Evolutionary conservation across 2,797 vertebrate species (phyloP), one percentile per base, ranked within the genome.

Genomic region (Lindbergichthys nudifrons): DNA sequence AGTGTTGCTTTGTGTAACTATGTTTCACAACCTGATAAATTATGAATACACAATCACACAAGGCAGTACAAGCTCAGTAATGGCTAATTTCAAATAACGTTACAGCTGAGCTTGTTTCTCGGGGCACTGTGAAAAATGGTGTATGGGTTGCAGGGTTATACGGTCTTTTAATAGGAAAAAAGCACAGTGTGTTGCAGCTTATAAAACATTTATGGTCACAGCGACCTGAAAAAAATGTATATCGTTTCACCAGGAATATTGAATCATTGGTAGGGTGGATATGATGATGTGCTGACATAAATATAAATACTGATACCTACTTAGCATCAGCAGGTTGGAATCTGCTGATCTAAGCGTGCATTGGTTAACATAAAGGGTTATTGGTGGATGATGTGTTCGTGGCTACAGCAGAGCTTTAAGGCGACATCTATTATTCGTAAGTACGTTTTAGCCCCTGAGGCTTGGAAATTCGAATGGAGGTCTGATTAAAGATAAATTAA

Each of bases 401-500:
- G 71, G 59, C 43, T 65, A 19, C 61, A 57, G 54, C 56, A 47
- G 41, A 63, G 58, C 58, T 59, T 67, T 75, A 73, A 59, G 50
- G 48, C 18, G 9, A 79, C 61, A 59, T 79, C 56, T 54, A 60
- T 75, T 84, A 80, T 56, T 65, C 18, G 5, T 62, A 59, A 73
- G 64, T 73, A 65, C 10, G 59, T 80, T 73, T 47, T 65, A 82
- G 66, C 76, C 65, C 26, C 32, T 13, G 5, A 50, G 57, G 77
- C 62, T 23, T 68, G 43, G 68, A 77, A 83, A 75, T 66, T 64
- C 15, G 4, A 80, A 83, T 68, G 30, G 70, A 53, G 65, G 23
- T 57, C 69, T 43, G 58, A 81, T 89, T 53, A 87, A 86, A 82
- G 81, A 89, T 80, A 74, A 63, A 90, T 91, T 77, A 85, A 83